phyloP scores from a whole-genome alignment of 2,797 vertebrate species.

The Anabas testudineus region DNA sequence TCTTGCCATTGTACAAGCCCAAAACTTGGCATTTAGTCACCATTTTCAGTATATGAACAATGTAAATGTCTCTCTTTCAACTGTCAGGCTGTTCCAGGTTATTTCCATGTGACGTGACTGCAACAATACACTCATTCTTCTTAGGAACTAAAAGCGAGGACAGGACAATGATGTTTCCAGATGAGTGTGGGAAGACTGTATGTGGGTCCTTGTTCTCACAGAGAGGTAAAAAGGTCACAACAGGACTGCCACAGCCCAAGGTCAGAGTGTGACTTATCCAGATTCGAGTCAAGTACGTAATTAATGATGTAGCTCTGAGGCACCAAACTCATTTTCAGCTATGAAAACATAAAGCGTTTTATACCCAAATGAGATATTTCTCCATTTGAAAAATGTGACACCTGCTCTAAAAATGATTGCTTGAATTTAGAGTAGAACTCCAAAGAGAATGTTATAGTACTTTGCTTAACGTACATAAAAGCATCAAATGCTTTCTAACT shows the following conservation, averaged over 20 bases:
- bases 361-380: slow-evolving; percentile 46
- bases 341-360: slow-evolving; percentile 55
- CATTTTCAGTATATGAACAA: slow-evolving; percentile 25
- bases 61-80: slow-evolving; percentile 59
- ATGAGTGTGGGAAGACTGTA: slow-evolving; percentile 59
- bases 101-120: slow-evolving; percentile 62
- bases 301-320: slow-evolving; percentile 65
- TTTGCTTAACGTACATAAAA: neutral
- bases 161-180: slow-evolving; percentile 71
- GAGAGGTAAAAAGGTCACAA: slow-evolving; percentile 67
- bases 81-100: slow-evolving; percentile 37
- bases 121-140: slow-evolving; percentile 72
- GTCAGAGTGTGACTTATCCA: slow-evolving; percentile 59
- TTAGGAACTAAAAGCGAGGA: slow-evolving; percentile 52
- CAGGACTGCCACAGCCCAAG: slow-evolving; percentile 61
- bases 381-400: slow-evolving; percentile 45
- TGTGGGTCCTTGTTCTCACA: slow-evolving; percentile 67
- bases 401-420: slow-evolving; percentile 41
- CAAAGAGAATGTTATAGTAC: neutral
- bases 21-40: slow-evolving; percentile 29
- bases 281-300: slow-evolving; percentile 68
- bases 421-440: slow-evolving; percentile 9
- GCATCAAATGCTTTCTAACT: neutral
- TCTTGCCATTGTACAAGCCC: too few relatives aligned
- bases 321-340: slow-evolving; percentile 58